Base-by-base conservation (phyloP, 1,140 invertebrate species). In the Drosophila elegans region DNA sequence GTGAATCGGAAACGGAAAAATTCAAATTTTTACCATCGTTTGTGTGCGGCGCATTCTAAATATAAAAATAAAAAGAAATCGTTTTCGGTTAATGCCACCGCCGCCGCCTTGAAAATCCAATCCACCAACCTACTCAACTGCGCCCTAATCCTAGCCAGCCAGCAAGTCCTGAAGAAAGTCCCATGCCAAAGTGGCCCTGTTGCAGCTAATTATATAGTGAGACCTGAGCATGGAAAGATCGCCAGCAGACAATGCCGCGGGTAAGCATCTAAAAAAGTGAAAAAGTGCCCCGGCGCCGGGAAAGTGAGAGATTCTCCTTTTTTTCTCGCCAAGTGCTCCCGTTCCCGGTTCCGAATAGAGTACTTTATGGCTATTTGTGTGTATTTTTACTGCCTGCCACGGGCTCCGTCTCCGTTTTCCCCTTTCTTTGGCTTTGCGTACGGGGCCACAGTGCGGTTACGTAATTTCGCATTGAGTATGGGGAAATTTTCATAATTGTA, bases 151-250 rank as follows among this genome's bases (percentile, higher is more conserved):
- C 68, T 68, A 63, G 61, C 55, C 48, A 56, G 32, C 38, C 48
- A 56, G 32, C 38, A 73, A 74, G 84, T 89, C 84, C 83, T 88
- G 64, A 53, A 63, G 64, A 53, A 63, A 48, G 36, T 44, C 64
- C 55, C 76, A 88, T 88, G 73, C 74, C 79, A 72, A 66, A 60
- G 73, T 84, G 77, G 73, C 85, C 85, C 85, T 66, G 73, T 80
- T 85, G 71, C 57, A 61, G 73, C 84, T 89, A 89, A 89, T 89
- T 89, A 89, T 89, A 89, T 74, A 77, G 80, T 62, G 81, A 83
- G 61, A 74, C 68, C 85, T 78, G 56, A 88, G 61, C 80, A 89
- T 89, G 84, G 84, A 89, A 72, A 79, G 51, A 69, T 73, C 73
- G 78, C 67, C 73, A 71, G 75, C 67, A 76, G 69, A 42, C 55